phyloP scores from a whole-genome alignment of 2,888 invertebrate species.

The Agrotis ipsilon region DNA sequence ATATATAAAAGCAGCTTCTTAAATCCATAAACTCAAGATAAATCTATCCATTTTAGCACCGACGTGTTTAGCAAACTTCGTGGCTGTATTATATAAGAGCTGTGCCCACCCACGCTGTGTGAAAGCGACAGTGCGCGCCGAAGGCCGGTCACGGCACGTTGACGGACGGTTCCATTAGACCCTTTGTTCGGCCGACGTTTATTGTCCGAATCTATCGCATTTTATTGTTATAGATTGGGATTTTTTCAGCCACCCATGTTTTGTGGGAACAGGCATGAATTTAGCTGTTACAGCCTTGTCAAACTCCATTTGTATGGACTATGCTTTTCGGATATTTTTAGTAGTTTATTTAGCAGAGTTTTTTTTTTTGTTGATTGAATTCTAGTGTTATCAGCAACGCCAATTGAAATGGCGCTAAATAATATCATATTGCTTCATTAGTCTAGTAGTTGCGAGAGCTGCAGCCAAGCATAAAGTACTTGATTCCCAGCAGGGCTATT shows the following conservation, averaged over 20 bases:
- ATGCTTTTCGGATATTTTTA: constrained; percentile 4
- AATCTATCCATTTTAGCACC: background rate
- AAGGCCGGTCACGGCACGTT: constrained; percentile 52
- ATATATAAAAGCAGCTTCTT: too few relatives aligned
- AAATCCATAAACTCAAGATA: background rate
- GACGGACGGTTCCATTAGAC: constrained; percentile 70
- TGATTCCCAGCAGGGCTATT: too few relatives aligned
- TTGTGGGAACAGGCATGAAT: constrained; percentile 48
- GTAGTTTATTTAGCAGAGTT: background rate
- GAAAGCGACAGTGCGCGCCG: constrained; percentile 36
- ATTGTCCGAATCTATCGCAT: constrained; percentile 61
- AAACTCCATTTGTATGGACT: constrained; percentile 45
- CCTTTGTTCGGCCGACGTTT: constrained; percentile 67
- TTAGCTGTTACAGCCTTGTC: constrained; percentile 46
- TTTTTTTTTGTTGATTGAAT: background rate
- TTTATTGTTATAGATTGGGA: constrained; percentile 61
- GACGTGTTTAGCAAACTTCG: constrained; percentile 11
- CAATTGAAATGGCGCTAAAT: too few relatives aligned
- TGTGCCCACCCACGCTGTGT: constrained; percentile 6
- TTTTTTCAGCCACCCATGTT: constrained; percentile 54
- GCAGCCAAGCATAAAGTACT: too few relatives aligned
- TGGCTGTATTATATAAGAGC: constrained; percentile 26
- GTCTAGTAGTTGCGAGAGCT: too few relatives aligned
- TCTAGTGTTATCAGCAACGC: too few relatives aligned
- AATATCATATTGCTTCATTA: too few relatives aligned